These are phyloP conservation scores for Gallinago paraguaiae DNA, from an alignment of 2,113 vertebrate species.

Conservation along the genomic window DNA sequence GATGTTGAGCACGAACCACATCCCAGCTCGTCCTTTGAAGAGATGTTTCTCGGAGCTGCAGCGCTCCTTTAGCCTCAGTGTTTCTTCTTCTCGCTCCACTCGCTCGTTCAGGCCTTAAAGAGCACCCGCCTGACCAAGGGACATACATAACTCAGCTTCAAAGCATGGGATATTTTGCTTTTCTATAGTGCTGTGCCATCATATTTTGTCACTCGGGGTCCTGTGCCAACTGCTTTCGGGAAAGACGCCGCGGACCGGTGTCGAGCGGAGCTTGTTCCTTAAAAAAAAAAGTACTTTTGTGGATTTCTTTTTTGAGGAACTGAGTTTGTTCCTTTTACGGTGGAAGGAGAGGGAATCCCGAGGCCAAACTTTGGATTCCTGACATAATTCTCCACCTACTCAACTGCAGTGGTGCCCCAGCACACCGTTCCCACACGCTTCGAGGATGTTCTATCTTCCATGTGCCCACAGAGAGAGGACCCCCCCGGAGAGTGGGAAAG, in stretches of 20 bases:
- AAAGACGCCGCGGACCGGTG: background rate
- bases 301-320: background rate
- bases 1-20: accelerated
- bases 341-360: background rate
- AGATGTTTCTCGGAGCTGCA: background rate
- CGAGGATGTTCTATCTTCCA: background rate
- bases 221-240: background rate
- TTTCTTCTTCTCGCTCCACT: background rate
- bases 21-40: background rate
- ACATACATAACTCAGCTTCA: background rate
- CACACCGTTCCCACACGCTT: background rate
- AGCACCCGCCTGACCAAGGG: background rate
- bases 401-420: background rate
- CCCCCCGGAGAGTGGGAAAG: background rate
- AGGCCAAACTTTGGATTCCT: slow-evolving; percentile 2
- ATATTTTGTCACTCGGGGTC: background rate
- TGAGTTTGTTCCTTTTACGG: background rate
- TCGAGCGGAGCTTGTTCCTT: background rate
- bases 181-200: background rate
- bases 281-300: background rate
- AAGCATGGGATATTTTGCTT: background rate
- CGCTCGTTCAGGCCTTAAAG: background rate
- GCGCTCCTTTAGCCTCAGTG: background rate
- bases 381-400: slow-evolving; percentile 25
- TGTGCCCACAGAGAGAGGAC: background rate